Evolutionary conservation across 2,797 vertebrate species (phyloP).

Genomic region (Leptoclinus maculatus): DNA sequence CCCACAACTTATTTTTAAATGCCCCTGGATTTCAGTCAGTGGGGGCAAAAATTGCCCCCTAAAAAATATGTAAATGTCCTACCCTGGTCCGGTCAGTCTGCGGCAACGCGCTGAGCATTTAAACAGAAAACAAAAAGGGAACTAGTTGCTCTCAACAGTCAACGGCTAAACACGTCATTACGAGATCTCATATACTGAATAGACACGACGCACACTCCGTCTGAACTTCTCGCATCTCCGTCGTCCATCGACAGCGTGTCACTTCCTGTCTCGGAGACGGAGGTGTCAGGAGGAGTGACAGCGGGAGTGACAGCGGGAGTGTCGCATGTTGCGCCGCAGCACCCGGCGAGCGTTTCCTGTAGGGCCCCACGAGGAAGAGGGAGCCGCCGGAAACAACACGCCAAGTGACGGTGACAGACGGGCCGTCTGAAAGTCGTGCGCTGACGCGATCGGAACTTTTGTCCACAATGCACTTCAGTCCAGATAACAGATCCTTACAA

Average conservation of each 20-base stretch:
- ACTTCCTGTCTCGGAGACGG: constrained; percentile 52
- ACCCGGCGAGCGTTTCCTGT: constrained; percentile 46
- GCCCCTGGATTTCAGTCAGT: too few species aligned
- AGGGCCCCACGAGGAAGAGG: constrained; percentile 24
- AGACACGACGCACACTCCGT: background rate
- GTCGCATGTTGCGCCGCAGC: constrained; percentile 39
- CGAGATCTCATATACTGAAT: background rate
- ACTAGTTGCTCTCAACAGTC: background rate
- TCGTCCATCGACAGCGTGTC: constrained; percentile 17
- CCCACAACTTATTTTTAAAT: too few species aligned
- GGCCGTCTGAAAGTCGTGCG: constrained; percentile 5
- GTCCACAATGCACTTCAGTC: background rate
- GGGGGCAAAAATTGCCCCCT: too few species aligned
- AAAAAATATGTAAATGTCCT: too few species aligned
- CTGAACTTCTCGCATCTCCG: background rate
- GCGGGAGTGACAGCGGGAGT: constrained; percentile 38
- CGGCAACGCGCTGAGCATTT: background rate
- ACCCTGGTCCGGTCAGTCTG: too few species aligned
- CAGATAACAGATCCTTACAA: background rate
- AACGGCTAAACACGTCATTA: background rate
- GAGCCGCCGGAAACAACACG: constrained; percentile 35
- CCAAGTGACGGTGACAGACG: constrained; percentile 18
- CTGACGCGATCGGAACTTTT: background rate
- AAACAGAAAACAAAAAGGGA: background rate
- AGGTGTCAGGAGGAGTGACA: constrained; percentile 32